These are phyloP conservation scores for Oreohelix idahoensis DNA, from an alignment of 1,140 invertebrate genomes.

Conservation along the genomic window DNA sequence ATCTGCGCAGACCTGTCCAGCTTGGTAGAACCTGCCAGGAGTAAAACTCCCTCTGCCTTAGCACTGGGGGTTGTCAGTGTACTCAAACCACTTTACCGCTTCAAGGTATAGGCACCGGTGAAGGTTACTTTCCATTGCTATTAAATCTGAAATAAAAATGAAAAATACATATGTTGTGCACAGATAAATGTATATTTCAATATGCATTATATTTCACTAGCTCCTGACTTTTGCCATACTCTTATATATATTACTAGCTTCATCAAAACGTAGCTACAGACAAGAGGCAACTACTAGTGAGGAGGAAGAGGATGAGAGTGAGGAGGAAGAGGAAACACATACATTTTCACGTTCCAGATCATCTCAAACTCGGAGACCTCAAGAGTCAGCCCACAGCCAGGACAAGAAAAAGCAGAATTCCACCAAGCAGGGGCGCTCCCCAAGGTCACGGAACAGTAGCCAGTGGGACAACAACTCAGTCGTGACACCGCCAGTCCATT, in stretches of 20 bases:
- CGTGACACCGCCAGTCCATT: background rate
- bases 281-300: background rate
- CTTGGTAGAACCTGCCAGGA: too few species aligned
- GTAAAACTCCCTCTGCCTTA: too few species aligned
- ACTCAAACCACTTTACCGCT: too few species aligned
- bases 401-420: background rate
- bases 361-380: background rate
- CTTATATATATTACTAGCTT: constrained; percentile 17
- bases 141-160: too few species aligned
- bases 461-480: background rate
- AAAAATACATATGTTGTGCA: too few species aligned
- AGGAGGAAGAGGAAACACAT: constrained; percentile 46
- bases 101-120: too few species aligned
- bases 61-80: too few species aligned
- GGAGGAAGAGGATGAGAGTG: constrained; percentile 39
- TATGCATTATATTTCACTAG: too few species aligned
- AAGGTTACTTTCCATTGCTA: too few species aligned
- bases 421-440: background rate
- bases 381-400: background rate
- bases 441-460: background rate
- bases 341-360: constrained; percentile 20
- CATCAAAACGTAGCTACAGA: constrained; percentile 39
- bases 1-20: too few species aligned
- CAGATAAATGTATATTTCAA: too few species aligned
- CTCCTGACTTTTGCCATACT: too few species aligned